Conservation (phyloP, 1,140 invertebrate genomes). For the Ceratoteleas bidentatus region DNA sequence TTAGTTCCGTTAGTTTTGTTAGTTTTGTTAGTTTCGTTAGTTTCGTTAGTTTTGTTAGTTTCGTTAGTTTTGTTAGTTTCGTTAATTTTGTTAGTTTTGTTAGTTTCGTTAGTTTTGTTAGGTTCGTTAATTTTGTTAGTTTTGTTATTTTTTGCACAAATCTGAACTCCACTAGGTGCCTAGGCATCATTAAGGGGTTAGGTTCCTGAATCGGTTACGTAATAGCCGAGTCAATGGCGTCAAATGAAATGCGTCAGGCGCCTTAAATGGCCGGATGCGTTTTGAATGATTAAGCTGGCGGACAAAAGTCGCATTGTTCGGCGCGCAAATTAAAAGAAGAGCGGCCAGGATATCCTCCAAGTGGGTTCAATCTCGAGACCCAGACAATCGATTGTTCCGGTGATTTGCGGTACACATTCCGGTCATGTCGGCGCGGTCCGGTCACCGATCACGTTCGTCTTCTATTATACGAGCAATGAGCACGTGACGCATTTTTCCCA, state of each 20-base stretch:
- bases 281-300: conserved; percentile 12
- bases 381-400: conserved; percentile 61
- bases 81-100: too few relatives aligned
- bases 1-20: too few relatives aligned
- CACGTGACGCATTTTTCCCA: conserved; percentile 65
- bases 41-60: too few relatives aligned
- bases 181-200: too few relatives aligned
- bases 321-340: conserved; percentile 32
- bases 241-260: background rate
- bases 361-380: conserved; percentile 43
- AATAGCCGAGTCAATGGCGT: background rate
- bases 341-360: conserved; percentile 49
- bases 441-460: conserved; percentile 59
- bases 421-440: conserved; percentile 50
- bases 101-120: too few relatives aligned
- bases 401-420: conserved; percentile 55
- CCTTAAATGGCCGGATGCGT: conserved; percentile 28
- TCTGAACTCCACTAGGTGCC: too few relatives aligned
- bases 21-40: too few relatives aligned
- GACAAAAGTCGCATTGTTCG: conserved; percentile 40
- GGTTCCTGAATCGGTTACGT: too few relatives aligned
- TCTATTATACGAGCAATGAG: conserved; percentile 65
- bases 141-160: too few relatives aligned
- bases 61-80: too few relatives aligned
- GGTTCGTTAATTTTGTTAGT: too few relatives aligned